Conservation (phyloP, 1,140 invertebrate species). For the Drosophila leontia region DNA sequence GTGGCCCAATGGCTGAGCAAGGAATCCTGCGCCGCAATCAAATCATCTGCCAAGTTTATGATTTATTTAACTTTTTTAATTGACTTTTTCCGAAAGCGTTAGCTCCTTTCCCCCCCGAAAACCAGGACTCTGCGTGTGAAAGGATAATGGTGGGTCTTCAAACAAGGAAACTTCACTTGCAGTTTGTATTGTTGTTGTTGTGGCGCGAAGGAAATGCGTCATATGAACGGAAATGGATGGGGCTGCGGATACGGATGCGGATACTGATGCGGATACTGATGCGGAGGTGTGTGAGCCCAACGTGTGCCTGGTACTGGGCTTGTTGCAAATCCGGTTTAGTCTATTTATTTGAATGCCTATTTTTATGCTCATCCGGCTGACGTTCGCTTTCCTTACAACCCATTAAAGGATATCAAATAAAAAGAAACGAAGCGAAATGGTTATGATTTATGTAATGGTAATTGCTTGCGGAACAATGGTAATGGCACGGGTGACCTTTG, state of each 20-base stretch:
- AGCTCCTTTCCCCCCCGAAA: constrained; percentile 39
- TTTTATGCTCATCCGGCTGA: constrained; percentile 75
- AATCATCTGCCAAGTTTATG: constrained; percentile 84
- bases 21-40: constrained; percentile 81
- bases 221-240: constrained; percentile 55
- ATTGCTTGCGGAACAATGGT: constrained; percentile 39
- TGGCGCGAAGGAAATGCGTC: constrained; percentile 66
- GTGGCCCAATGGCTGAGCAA: constrained; percentile 46
- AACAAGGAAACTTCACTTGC: constrained; percentile 71
- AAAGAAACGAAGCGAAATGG: constrained; percentile 19
- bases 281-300: constrained; percentile 50
- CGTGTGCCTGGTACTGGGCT: constrained; percentile 40
- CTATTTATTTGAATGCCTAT: constrained; percentile 81
- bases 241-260: constrained; percentile 38
- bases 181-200: constrained; percentile 30
- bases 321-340: constrained; percentile 74
- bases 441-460: constrained; percentile 74
- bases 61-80: constrained; percentile 85
- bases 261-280: constrained; percentile 33
- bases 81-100: constrained; percentile 79
- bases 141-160: constrained; percentile 81
- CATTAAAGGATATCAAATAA: constrained; percentile 38
- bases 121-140: constrained; percentile 76
- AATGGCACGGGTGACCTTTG: neutral
- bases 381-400: constrained; percentile 31